Conservation (phyloP, 2,888 invertebrate genomes). For the Rhyacophila evoluta region DNA sequence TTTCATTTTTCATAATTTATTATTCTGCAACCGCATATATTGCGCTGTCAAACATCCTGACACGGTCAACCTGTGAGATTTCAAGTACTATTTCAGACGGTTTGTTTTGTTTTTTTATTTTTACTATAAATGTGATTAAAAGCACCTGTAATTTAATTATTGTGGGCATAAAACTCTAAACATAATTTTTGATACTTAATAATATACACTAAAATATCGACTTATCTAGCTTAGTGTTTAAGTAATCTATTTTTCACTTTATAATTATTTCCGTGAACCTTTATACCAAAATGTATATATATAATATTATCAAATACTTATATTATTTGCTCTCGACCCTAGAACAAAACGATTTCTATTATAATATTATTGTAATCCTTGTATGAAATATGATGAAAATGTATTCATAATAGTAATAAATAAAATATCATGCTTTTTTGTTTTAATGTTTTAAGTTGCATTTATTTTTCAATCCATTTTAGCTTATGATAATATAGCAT, state of each 20-base stretch:
- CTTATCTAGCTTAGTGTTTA: not conserved
- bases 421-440: slow-evolving; percentile 56
- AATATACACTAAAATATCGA: slow-evolving; percentile 33
- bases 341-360: not conserved
- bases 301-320: not conserved
- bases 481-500: not conserved
- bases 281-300: slow-evolving; percentile 20
- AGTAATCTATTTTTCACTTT: slow-evolving; percentile 18
- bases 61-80: not conserved
- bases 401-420: slow-evolving; percentile 53
- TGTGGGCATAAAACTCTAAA: slow-evolving; percentile 8
- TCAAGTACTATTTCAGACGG: not conserved
- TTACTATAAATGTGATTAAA: slow-evolving; percentile 19
- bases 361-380: slow-evolving; percentile 22
- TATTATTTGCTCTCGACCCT: not conserved
- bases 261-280: slow-evolving; percentile 1
- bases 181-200: slow-evolving; percentile 51
- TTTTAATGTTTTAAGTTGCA: slow-evolving; percentile 56
- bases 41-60: not conserved
- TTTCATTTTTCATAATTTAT: slow-evolving; percentile 5
- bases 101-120: not conserved
- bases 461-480: not conserved
- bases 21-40: not conserved
- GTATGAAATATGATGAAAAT: slow-evolving; percentile 50
- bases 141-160: slow-evolving; percentile 3